phyloP scores from a whole-genome alignment of 92 coral and sea anemone species.

The Parazoanthus atlanticus region DNA sequence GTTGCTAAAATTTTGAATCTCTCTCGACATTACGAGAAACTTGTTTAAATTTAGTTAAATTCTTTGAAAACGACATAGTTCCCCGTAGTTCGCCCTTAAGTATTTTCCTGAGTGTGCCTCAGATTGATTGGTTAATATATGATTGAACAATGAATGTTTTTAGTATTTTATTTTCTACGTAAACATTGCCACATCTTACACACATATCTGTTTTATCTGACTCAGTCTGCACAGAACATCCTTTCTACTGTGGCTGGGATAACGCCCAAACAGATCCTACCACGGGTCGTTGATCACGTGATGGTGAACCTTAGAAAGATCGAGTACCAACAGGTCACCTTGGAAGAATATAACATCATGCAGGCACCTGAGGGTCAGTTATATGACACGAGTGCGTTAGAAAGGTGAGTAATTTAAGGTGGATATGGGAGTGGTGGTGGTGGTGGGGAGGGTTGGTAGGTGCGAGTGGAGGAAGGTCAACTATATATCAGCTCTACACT shows the following conservation, averaged over 20 bases:
- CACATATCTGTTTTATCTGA: not conserved
- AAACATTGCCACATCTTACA: not conserved
- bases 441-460: not conserved
- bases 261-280: conserved; percentile 65
- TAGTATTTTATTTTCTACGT: not conserved
- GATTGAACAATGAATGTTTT: not conserved
- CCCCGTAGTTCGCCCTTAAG: no score
- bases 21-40: no score
- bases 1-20: no score
- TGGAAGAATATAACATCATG: conserved; percentile 83
- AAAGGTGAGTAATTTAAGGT: conserved; percentile 54
- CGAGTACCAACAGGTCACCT: conserved; percentile 69
- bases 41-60: no score
- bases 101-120: not conserved
- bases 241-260: conserved; percentile 61
- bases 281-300: conserved; percentile 66
- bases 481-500: not conserved
- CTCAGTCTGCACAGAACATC: conserved; percentile 69
- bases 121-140: not conserved
- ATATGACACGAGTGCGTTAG: conserved; percentile 64
- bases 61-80: no score
- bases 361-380: conserved; percentile 81
- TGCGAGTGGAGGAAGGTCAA: not conserved
- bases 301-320: conserved; percentile 45
- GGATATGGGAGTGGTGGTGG: no score